These are phyloP conservation scores for Allygus modestus DNA, from an alignment of 2,888 invertebrate species.

Conservation along the genomic window DNA sequence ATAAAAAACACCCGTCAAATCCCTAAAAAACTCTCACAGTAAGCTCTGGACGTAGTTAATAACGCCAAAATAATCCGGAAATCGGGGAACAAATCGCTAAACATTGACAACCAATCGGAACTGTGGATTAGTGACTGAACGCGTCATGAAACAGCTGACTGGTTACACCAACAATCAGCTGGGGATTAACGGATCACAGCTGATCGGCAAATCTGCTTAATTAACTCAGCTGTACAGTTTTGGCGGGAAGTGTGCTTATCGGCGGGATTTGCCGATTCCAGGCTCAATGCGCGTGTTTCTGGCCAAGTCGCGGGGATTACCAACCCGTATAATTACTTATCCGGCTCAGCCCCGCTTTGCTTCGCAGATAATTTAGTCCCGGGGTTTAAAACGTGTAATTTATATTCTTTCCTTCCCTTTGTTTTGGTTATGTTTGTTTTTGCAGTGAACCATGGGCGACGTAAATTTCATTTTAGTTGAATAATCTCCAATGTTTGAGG, in stretches of 20 bases:
- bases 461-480: too few species aligned
- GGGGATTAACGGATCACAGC: neutral
- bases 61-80: neutral
- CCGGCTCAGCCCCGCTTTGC: neutral
- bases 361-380: too few species aligned
- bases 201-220: constrained; percentile 22
- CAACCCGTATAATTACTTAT: neutral
- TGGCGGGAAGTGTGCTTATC: constrained; percentile 8
- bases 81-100: constrained; percentile 17
- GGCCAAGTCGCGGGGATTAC: neutral
- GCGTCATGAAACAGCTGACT: constrained; percentile 16
- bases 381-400: neutral
- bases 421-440: too few species aligned
- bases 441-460: too few species aligned
- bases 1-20: too few species aligned
- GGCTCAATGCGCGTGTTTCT: constrained; percentile 3
- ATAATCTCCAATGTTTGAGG: too few species aligned
- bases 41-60: too few species aligned
- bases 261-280: too few species aligned
- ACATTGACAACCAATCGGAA: constrained; percentile 22
- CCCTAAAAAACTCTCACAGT: too few species aligned
- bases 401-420: neutral
- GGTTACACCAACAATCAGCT: neutral
- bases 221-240: constrained; percentile 16
- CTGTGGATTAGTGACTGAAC: neutral